Base-by-base conservation (phyloP, 2,888 invertebrate genomes). In the Myopa testacea region DNA sequence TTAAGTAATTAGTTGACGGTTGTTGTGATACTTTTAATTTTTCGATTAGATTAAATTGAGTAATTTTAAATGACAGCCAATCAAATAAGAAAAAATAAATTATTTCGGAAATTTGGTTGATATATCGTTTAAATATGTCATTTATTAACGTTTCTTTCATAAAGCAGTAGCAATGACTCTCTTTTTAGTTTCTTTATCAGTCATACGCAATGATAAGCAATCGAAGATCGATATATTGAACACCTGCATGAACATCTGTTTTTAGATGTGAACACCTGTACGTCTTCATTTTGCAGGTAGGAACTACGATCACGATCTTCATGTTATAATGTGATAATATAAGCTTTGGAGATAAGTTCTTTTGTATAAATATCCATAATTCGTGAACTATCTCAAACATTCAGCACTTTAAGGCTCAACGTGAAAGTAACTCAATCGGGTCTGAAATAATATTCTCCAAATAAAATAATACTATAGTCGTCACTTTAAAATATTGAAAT, bases 161-260 rank as follows among this genome's bases (percentile, higher is more conserved):
- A 12, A 55, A 55, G 55, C 10, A 5, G 55, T 55, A n/a, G 55
- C 55, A 55, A 10, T 55, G 55, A 55, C 55, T 55, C 1, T 4
- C 55, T 55, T 55, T 4, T 6, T 5, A 6, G 55, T 10, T 6
- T n/a, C n/a, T 55, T 55, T 76, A 76, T 82, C 81, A 81, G 80
- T 55, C 16, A 16, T 16, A 55, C 26, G 45, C 45, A 55, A 16
- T 55, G 55, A 55, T 55, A 45, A 45, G 26, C 45, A 45, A 45
- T 45, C 45, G 45, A 3, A 45, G 45, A 10, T 55, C 55, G 55
- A 4, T 55, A 16, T 16, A n/a, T 14, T 55, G 55, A 55, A 55
- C 55, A 55, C 55, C 80, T 55, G 55, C 55, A 12, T 6, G 8
- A 55, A 55, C 55, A 55, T 12, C 55, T 55, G 55, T 12, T 45